These are phyloP conservation scores for Charina bottae DNA, from an alignment of 2,113 vertebrate genomes.

Conservation along the genomic window DNA sequence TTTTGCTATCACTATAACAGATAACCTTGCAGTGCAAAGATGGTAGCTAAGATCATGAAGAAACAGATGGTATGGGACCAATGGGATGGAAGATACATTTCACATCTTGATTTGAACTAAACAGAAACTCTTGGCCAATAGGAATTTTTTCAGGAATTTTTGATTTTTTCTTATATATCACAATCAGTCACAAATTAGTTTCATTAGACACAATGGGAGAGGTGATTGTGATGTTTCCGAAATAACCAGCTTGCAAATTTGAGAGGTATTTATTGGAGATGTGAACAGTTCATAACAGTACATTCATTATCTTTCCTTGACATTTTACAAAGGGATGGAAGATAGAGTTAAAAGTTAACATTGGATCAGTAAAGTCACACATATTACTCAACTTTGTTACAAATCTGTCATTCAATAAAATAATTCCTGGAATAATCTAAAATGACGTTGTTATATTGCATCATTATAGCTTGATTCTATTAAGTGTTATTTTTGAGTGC, in stretches of 20 bases:
- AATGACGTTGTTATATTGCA: neutral
- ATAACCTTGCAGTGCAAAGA: neutral
- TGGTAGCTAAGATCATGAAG: neutral
- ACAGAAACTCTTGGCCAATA: neutral
- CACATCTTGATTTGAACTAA: neutral
- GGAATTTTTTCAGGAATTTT: neutral
- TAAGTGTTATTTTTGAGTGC: neutral
- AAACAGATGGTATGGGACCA: neutral
- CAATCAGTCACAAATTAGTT: neutral
- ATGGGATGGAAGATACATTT: neutral
- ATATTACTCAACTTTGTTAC: neutral
- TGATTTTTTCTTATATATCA: neutral
- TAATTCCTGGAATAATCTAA: neutral
- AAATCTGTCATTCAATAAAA: neutral
- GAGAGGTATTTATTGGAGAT: neutral
- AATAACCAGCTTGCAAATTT: neutral
- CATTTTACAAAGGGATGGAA: neutral
- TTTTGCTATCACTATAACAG: neutral
- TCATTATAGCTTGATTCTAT: neutral
- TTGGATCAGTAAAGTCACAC: neutral
- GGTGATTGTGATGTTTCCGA: neutral
- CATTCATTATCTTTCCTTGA: neutral
- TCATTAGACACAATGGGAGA: neutral
- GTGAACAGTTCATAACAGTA: neutral
- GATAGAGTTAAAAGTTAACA: neutral